phyloP scores from a whole-genome alignment of 1,140 invertebrate genomes.

The Aphelenchoides fujianensis region DNA sequence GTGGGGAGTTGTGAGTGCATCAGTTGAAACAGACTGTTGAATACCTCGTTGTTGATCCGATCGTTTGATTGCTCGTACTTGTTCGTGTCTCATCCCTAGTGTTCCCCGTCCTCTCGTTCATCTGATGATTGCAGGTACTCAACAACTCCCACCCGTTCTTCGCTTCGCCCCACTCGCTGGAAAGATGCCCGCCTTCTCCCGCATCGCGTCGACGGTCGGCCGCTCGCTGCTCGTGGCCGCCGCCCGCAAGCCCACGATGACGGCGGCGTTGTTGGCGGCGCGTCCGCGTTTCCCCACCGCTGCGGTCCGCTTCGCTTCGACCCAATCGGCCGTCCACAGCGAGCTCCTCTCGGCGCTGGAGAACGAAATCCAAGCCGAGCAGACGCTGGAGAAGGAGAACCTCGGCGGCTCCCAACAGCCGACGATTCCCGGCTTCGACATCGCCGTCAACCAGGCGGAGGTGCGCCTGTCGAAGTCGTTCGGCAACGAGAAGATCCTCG shows the following conservation, averaged over 20 bases:
- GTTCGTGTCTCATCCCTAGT: neutral
- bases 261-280: no score
- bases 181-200: conserved; percentile 1
- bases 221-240: neutral
- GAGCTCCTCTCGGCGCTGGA: conserved; percentile 51
- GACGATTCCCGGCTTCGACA: conserved; percentile 50
- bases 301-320: neutral
- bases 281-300: no score
- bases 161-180: neutral
- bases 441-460: conserved; percentile 57
- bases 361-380: conserved; percentile 58
- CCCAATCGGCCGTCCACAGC: conserved; percentile 32
- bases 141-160: neutral
- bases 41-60: no score
- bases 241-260: neutral
- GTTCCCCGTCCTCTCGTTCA: no score
- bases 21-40: no score
- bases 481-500: conserved; percentile 55
- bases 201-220: neutral
- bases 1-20: no score
- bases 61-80: no score
- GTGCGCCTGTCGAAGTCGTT: conserved; percentile 57
- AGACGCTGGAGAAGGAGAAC: conserved; percentile 54
- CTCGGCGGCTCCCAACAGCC: conserved; percentile 52
- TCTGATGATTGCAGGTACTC: neutral